phyloP scores from a whole-genome alignment of 2,888 invertebrate genomes.

The Caenorhabditis afra region DNA sequence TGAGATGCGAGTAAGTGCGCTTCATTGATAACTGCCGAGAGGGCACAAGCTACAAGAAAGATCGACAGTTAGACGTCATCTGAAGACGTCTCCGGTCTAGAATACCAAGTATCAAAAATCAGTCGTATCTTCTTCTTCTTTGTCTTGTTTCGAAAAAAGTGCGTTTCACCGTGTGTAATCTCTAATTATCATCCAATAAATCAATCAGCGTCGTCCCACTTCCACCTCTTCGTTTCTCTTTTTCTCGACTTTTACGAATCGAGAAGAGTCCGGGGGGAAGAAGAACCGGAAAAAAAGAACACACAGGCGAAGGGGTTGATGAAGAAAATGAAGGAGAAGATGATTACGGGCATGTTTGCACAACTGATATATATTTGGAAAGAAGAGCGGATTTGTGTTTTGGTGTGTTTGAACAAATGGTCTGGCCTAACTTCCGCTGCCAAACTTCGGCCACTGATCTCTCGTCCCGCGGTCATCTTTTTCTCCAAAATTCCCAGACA shows the following conservation, averaged over 20 bases:
- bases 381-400: constrained; percentile 25
- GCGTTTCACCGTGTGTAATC: constrained; percentile 19
- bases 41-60: not conserved
- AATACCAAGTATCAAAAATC: constrained; percentile 9
- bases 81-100: not conserved
- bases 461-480: not conserved
- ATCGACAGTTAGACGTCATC: too few relatives aligned
- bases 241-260: not conserved
- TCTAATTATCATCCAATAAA: constrained; percentile 46
- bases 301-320: not conserved
- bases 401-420: constrained; percentile 10
- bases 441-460: constrained; percentile 6
- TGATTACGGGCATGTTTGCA: constrained; percentile 24
- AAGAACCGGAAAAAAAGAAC: not conserved
- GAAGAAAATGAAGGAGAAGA: constrained; percentile 3
- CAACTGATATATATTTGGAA: constrained; percentile 42
- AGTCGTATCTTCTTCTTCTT: not conserved
- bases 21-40: not conserved
- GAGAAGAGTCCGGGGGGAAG: not conserved
- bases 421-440: not conserved
- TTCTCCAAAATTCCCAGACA: constrained; percentile 21
- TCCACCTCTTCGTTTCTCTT: not conserved
- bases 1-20: not conserved
- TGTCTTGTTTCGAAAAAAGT: constrained; percentile 3
- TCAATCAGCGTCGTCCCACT: constrained; percentile 23